Evolutionary conservation across 2,113 vertebrate genomes (phyloP).

Genomic region (Psilopsiagon aymara): DNA sequence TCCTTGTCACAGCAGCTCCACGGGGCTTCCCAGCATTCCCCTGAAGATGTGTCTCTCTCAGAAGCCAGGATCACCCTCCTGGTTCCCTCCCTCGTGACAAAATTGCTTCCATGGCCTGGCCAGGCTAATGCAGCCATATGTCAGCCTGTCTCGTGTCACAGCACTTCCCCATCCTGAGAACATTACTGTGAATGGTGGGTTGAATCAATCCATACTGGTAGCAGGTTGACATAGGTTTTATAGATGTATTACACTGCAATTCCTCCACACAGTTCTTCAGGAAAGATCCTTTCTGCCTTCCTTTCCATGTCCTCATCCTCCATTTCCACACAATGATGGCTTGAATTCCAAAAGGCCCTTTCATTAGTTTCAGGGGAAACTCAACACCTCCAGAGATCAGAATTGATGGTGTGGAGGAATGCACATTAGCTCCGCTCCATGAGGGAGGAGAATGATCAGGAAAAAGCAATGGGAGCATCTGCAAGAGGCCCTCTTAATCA

Average conservation of each 20-base stretch:
- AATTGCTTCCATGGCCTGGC: background rate
- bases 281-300: background rate
- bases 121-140: background rate
- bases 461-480: background rate
- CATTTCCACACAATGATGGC: background rate
- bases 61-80: background rate
- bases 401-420: slow-evolving; percentile 14
- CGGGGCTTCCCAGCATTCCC: background rate
- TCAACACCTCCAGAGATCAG: slow-evolving; percentile 19
- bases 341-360: slow-evolving; percentile 29
- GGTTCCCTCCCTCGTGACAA: background rate
- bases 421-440: background rate
- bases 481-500: background rate
- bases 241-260: background rate
- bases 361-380: slow-evolving; percentile 21
- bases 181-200: background rate
- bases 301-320: background rate
- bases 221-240: background rate
- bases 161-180: background rate
- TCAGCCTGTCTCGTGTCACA: background rate
- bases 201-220: background rate
- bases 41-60: background rate
- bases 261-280: background rate
- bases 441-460: background rate
- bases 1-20: background rate